Conservation (phyloP, 1,140 invertebrate species). For the Scaptomyza graminum region DNA sequence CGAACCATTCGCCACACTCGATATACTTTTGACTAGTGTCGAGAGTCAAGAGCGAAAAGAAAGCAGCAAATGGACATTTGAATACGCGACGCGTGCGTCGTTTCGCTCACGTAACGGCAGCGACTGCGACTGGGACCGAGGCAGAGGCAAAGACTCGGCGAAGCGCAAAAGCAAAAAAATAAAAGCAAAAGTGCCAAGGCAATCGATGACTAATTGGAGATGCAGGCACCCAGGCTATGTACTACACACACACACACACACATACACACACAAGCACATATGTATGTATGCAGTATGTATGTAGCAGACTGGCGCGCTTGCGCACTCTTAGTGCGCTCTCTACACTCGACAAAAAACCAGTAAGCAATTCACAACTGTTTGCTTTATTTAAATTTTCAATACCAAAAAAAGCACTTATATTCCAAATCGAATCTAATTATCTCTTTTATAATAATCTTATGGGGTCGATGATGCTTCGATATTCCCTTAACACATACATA, state of each 20-base stretch:
- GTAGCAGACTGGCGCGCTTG: constrained; percentile 51
- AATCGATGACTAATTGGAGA: constrained; percentile 49
- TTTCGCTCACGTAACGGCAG: constrained; percentile 67
- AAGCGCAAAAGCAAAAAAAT: constrained; percentile 20
- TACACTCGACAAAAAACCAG: neutral
- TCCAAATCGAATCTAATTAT: too few species aligned
- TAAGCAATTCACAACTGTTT: too few species aligned
- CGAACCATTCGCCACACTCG: neutral
- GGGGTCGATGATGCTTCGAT: too few species aligned
- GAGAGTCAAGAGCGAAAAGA: constrained; percentile 56
- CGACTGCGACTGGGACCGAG: constrained; percentile 8
- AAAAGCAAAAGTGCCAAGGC: constrained; percentile 51
- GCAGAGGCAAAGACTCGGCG: constrained; percentile 6
- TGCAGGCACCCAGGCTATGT: constrained; percentile 11
- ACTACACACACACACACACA: neutral
- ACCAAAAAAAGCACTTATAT: too few species aligned
- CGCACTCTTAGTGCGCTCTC: constrained; percentile 21
- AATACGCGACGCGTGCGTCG: constrained; percentile 68
- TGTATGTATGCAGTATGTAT: constrained; percentile 25
- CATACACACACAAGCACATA: neutral
- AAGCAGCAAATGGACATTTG: constrained; percentile 63
- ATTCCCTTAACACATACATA: too few species aligned
- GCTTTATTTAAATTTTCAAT: too few species aligned
- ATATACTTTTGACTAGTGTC: neutral
- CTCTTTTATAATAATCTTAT: too few species aligned